A percentile compares a stretch with the other conserved stretches of the same genome.
phyloP scores from a whole-genome alignment of 2,797 vertebrate genomes.

The Rhincodon typus region DNA sequence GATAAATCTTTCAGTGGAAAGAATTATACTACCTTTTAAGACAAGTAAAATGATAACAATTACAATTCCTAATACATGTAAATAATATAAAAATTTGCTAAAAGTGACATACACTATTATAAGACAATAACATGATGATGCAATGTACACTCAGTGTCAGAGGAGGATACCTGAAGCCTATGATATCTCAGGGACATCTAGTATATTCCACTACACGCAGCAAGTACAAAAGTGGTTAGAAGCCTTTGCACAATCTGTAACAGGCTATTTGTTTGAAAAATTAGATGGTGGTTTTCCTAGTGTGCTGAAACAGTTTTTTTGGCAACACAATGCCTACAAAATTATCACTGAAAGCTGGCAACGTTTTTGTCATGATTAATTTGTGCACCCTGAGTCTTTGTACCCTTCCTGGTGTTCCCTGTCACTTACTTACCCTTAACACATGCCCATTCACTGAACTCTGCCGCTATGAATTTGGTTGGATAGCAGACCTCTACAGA shows the following conservation, averaged over 20 bases:
- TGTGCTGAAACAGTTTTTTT: not conserved
- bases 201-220: no score
- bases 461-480: not conserved
- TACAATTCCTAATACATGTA: no score
- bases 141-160: not conserved
- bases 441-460: not conserved
- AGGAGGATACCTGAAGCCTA: not conserved
- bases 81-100: not conserved
- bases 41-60: not conserved
- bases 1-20: not conserved
- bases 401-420: not conserved
- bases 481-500: not conserved
- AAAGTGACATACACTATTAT: not conserved
- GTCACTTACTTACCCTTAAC: not conserved
- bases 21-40: not conserved
- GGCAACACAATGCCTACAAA: not conserved
- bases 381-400: not conserved
- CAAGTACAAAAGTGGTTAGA: not conserved
- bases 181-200: not conserved
- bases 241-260: not conserved
- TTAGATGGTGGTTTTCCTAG: not conserved
- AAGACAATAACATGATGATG: not conserved
- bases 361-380: not conserved
- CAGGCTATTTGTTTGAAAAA: not conserved
- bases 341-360: not conserved